Evolutionary conservation across 2,797 vertebrate species (phyloP).

Genomic region (Pogoniulus pusillus): DNA sequence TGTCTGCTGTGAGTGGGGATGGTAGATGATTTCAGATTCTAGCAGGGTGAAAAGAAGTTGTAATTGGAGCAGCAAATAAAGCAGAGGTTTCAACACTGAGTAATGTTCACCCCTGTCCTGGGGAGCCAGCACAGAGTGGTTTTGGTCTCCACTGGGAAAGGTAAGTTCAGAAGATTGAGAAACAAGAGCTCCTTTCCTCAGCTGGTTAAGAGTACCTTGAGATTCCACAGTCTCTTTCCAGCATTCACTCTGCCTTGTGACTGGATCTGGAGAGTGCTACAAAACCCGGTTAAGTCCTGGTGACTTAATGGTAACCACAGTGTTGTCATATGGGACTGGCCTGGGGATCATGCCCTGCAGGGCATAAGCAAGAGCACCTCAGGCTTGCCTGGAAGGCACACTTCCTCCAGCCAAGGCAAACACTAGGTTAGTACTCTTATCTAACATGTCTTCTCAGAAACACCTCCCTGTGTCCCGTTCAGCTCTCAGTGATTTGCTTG

Average conservation of each 20-base stretch:
- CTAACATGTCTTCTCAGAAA: background rate
- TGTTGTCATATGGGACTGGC: no score
- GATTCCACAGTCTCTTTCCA: rapidly evolving
- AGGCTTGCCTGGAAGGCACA: no score
- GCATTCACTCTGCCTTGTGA: no score
- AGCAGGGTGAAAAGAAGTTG: background rate
- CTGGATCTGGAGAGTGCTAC: no score
- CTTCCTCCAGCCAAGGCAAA: background rate
- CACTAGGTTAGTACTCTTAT: background rate
- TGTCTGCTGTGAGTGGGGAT: background rate
- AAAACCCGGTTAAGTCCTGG: no score
- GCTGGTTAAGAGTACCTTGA: background rate
- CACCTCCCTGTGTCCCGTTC: background rate
- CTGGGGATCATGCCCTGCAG: no score
- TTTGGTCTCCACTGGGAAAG: background rate
- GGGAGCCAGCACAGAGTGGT: background rate
- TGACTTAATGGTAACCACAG: no score
- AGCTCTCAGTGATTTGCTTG: background rate
- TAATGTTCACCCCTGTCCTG: background rate
- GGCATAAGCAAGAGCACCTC: no score
- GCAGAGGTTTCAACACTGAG: background rate
- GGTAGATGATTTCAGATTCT: background rate
- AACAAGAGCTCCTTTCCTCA: background rate
- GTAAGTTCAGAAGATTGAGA: background rate
- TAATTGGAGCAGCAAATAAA: background rate